Evolutionary conservation across 1,140 invertebrate species (phyloP), one percentile per base, ranked within the genome.

Genomic region (Ditylenchus dipsaci): DNA sequence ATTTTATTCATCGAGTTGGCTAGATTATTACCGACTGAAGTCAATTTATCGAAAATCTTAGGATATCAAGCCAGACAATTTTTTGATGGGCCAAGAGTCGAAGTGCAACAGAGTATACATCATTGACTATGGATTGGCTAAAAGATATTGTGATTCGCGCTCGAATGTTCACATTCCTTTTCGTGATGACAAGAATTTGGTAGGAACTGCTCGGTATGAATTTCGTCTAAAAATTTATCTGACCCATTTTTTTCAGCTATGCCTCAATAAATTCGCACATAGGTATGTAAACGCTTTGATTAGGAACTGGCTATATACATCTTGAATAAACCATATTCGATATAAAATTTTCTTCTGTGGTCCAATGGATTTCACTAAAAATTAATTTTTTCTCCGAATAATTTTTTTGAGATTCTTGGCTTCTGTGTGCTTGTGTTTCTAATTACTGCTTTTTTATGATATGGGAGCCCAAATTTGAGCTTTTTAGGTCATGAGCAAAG

Each of bases 81-180:
- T 86, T 75, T 74, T 85, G 38, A 86, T 86, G 85, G 85, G 94
- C 83, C 93, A 92, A 83, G 91, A 88, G 91, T 65, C 91, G 93
- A 78, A n/a, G n/a, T 93, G 91, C 86, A 93, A 93, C 84, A 93
- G 92, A 82, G 79, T 96, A 30, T 95, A 93, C 85, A 88, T 97
- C 80, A 96, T 97, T 82, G 93, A 97, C 86, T 97, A 94, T 86
- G 93, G 93, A 58, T 86, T 96, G 79, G 93, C 93, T 67, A 96
- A 97, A 85, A 95, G 94, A 85, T 96, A 89, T 84, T 87, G 92
- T 58, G 92, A 95, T 82, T 88, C 88, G 73, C 88, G 90, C 79
- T 90, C 91, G 67, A 88, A 91, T 78, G 82, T 87, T 67, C 93
- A 97, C 85, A 96, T 97, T 84, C 80, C 87, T 1, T 97, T 96